A percentile compares a stretch with the other conserved stretches of the same genome.
These are phyloP conservation scores for Blastobasis adustella DNA, from an alignment of 2,888 invertebrate species.

Conservation along the genomic window DNA sequence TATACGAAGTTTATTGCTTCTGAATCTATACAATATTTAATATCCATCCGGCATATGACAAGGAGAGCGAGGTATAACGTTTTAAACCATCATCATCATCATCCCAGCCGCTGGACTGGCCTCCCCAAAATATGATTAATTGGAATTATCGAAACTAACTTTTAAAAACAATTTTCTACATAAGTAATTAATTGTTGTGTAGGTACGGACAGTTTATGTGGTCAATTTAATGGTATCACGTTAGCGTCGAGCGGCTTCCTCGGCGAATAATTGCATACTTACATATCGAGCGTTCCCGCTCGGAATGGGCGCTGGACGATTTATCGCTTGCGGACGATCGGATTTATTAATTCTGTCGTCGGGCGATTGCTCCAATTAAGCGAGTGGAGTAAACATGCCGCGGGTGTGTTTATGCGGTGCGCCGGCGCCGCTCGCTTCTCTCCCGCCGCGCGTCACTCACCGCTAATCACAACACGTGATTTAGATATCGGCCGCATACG, in stretches of 20 bases:
- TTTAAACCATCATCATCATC: too few species aligned
- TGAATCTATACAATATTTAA: too few species aligned
- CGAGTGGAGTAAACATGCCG: conserved; percentile 56
- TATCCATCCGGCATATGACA: too few species aligned
- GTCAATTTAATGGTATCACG: neutral
- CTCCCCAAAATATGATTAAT: too few species aligned
- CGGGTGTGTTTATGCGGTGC: conserved; percentile 45
- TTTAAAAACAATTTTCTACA: too few species aligned
- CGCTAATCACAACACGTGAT: conserved; percentile 37
- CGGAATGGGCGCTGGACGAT: conserved; percentile 47
- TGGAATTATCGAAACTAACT: too few species aligned
- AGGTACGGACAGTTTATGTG: too few species aligned
- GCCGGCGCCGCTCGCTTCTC: conserved; percentile 8
- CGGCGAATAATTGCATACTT: too few species aligned
- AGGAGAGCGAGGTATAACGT: too few species aligned
- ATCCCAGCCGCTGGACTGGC: too few species aligned
- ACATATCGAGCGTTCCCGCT: conserved; percentile 15
- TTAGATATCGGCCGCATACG: conserved; percentile 26
- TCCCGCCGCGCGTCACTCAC: conserved; percentile 33
- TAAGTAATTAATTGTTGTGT: too few species aligned
- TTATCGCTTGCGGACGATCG: conserved; percentile 49
- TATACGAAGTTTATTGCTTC: too few species aligned
- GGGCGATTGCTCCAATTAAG: conserved; percentile 66
- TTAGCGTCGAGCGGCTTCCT: neutral
- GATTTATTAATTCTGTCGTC: conserved; percentile 65